Percentiles rank a stretch among this genome's conserved stretches.
These are phyloP conservation scores for Cottoperca gobio DNA, from an alignment of 2,797 vertebrate species.

Conservation along the genomic window DNA sequence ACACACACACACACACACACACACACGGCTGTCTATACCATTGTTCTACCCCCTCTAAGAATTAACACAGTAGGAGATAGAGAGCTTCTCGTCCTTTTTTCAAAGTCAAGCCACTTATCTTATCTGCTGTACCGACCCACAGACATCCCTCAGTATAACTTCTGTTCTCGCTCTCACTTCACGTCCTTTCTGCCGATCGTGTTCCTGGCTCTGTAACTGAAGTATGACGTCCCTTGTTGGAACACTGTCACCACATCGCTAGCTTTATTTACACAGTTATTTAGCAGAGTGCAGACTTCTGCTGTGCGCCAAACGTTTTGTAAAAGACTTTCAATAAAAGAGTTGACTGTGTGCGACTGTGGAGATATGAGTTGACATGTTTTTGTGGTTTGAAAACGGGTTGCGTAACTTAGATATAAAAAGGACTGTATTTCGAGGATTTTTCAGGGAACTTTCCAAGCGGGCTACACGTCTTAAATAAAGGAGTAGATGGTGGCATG, in stretches of 20 bases:
- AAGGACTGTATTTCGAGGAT: not conserved
- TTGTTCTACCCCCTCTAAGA: conserved; percentile 31
- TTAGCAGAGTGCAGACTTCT: conserved; percentile 20
- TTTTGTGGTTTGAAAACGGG: conserved; percentile 14
- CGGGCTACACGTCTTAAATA: not conserved
- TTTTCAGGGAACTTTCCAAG: not conserved
- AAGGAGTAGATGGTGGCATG: not conserved
- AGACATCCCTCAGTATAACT: conserved; percentile 12
- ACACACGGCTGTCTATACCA: not conserved
- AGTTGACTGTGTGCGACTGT: conserved; percentile 27
- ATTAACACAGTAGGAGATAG: conserved; percentile 42
- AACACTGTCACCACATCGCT: conserved; percentile 30
- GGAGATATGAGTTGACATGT: conserved; percentile 27
- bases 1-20: not conserved
- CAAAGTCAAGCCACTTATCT: conserved; percentile 59
- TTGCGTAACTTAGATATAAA: conserved; percentile 16
- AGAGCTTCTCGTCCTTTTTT: conserved; percentile 48
- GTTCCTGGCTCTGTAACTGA: conserved; percentile 16
- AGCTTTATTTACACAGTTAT: conserved; percentile 21
- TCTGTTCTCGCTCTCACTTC: not conserved
- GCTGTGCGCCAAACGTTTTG: not conserved
- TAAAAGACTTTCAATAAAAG: conserved; percentile 24
- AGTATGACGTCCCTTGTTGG: conserved; percentile 25
- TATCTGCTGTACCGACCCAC: conserved; percentile 31
- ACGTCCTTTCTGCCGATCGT: not conserved